A percentile compares a stretch with the other conserved stretches of the same genome.
Evolutionary conservation across 92 coral and sea anemone species (phyloP).

Genomic region (Desmophyllum pertusum): DNA sequence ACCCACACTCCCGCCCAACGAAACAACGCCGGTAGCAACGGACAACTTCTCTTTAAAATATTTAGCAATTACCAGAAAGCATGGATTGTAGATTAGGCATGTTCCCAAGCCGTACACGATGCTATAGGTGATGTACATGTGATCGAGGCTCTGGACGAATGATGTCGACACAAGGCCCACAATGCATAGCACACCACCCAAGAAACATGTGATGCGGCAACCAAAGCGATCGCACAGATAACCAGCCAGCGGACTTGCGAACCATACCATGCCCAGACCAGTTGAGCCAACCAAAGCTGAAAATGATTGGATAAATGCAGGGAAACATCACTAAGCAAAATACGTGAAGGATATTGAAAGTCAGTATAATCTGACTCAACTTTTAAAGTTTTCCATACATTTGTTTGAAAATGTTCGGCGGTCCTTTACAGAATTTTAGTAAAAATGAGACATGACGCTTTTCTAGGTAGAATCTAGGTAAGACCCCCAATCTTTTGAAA

Average conservation of each 20-base stretch:
- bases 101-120: conserved; percentile 43
- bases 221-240: conserved; percentile 33
- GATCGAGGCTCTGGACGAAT: conserved; percentile 19
- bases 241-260: conserved; percentile 33
- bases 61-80: conserved; percentile 9
- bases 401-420: no score
- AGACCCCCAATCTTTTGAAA: no score
- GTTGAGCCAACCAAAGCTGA: conserved; percentile 25
- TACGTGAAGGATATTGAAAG: no score
- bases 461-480: no score
- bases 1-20: conserved; percentile 47
- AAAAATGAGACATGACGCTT: no score
- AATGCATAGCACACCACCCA: conserved; percentile 31
- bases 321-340: no score
- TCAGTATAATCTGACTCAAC: no score
- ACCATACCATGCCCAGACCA: conserved; percentile 23
- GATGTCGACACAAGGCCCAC: conserved; percentile 38
- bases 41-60: conserved; percentile 42
- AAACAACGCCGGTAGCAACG: conserved; percentile 43
- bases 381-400: no score
- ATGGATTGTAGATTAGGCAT: conserved; percentile 27
- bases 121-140: conserved; percentile 55
- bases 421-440: no score
- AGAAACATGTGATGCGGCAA: conserved; percentile 20
- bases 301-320: background rate